These are phyloP conservation scores for Oryzias celebensis DNA, from an alignment of 2,113 vertebrate species.

Conservation along the genomic window DNA sequence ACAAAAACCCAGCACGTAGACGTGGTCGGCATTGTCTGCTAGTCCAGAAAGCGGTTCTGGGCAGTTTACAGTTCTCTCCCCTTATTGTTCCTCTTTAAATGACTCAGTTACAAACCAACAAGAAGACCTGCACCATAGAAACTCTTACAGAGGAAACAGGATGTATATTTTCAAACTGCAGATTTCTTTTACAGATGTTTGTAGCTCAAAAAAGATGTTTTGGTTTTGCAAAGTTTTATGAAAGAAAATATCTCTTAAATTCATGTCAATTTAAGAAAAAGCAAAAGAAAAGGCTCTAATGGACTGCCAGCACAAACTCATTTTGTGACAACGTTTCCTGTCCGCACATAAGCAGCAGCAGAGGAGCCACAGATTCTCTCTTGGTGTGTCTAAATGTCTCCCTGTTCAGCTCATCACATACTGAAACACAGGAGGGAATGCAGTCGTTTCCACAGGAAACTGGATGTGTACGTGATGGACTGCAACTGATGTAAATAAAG, in stretches of 20 bases:
- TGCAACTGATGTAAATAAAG: conserved; percentile 79
- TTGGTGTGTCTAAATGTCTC: conserved; percentile 50
- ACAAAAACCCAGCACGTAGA: conserved; percentile 31
- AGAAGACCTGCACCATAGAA: conserved; percentile 60
- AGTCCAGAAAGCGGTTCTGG: conserved; percentile 45
- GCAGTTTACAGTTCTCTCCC: conserved; percentile 39
- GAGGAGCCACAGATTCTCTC: conserved; percentile 22
- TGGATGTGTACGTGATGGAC: conserved; percentile 38
- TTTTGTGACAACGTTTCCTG: too few relatives aligned
- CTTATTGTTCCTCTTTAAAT: conserved; percentile 57
- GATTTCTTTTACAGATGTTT: conserved; percentile 74
- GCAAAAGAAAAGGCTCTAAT: too few relatives aligned
- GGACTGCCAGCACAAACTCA: conserved; percentile 33
- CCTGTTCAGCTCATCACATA: conserved; percentile 37
- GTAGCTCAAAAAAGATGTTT: conserved; percentile 60
- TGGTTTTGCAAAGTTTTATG: conserved; percentile 56
- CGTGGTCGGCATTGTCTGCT: conserved; percentile 28
- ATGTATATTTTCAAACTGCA: conserved; percentile 82
- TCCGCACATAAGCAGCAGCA: too few relatives aligned
- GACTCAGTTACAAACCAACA: conserved; percentile 63
- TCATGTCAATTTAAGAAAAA: too few relatives aligned
- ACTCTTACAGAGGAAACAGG: conserved; percentile 76
- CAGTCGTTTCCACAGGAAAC: conserved; percentile 9
- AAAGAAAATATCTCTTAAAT: conserved; percentile 36
- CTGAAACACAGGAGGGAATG: conserved; percentile 29